phyloP scores from a whole-genome alignment of 2,113 vertebrate genomes.

The Paratilapia polleni region DNA sequence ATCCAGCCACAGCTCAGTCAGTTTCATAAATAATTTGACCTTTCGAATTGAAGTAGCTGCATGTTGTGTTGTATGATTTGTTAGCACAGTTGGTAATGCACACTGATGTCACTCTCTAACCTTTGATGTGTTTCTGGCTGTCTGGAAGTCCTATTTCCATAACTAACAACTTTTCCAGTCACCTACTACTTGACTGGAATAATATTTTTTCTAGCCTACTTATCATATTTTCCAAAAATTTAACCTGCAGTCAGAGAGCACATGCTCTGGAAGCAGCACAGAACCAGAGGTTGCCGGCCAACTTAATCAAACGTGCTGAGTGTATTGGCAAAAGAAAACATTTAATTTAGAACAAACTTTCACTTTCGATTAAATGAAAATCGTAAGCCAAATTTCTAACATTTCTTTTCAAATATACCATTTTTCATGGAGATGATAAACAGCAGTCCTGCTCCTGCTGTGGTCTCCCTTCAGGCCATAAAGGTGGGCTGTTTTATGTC shows the following conservation, averaged over 20 bases:
- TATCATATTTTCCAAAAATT: conserved; percentile 39
- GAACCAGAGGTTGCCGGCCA: neutral
- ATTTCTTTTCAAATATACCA: conserved; percentile 27
- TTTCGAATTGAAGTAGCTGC: neutral
- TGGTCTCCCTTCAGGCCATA: conserved; percentile 1
- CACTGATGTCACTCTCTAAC: conserved; percentile 9
- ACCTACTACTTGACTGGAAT: conserved; percentile 30
- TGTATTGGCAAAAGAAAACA: conserved; percentile 34
- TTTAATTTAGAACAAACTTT: conserved; percentile 33
- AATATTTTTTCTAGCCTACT: conserved; percentile 43
- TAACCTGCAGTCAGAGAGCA: neutral
- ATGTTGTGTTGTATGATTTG: neutral
- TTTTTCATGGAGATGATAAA: conserved; percentile 28
- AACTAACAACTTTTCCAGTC: conserved; percentile 51
- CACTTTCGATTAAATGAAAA: conserved; percentile 43
- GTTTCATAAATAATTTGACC: neutral
- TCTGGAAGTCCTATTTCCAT: conserved; percentile 39
- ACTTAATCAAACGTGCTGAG: conserved; percentile 30
- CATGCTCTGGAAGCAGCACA: conserved; percentile 13
- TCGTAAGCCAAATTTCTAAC: neutral
- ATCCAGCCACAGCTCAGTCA: accelerated
- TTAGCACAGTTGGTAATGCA: neutral
- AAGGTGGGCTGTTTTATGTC: conserved; percentile 64
- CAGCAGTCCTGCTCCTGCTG: conserved; percentile 31
- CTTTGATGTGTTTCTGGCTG: conserved; percentile 24